Percentiles rank a stretch among this genome's conserved stretches.
These are phyloP conservation scores for Hystrix brachyura DNA, from an alignment of 2,113 vertebrate genomes.

Conservation along the genomic window DNA sequence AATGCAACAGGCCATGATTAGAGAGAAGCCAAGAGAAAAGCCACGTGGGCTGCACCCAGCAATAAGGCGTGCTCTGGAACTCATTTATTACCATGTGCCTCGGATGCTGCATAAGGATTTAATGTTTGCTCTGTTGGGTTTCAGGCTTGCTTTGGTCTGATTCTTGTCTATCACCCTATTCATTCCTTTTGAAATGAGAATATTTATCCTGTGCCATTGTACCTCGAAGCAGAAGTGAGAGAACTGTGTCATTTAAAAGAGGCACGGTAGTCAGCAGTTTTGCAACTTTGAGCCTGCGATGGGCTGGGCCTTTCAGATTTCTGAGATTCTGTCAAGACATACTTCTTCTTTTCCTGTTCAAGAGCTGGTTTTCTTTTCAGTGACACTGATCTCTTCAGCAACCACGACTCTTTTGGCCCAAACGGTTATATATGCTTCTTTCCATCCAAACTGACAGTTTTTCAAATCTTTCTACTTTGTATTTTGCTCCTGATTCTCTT, in stretches of 20 bases:
- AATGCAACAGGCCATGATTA: neutral
- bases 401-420: neutral
- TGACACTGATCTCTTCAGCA: neutral
- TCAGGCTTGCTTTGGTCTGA: neutral
- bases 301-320: neutral
- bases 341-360: too few species aligned
- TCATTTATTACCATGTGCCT: neutral
- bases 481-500: neutral
- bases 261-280: neutral
- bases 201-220: neutral
- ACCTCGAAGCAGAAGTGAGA: neutral
- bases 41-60: too few species aligned
- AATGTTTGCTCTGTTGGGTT: neutral
- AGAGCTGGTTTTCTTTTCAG: neutral
- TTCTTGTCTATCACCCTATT: neutral
- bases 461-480: neutral
- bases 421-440: neutral
- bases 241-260: neutral
- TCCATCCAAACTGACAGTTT: neutral
- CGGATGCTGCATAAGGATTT: neutral
- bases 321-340: neutral
- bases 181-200: neutral
- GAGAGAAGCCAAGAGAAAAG: neutral
- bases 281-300: neutral
- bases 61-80: neutral